A percentile compares a stretch with the other conserved stretches of the same genome.
phyloP scores from a whole-genome alignment of 2,888 invertebrate species.

The Tenthredo scrophulariae region DNA sequence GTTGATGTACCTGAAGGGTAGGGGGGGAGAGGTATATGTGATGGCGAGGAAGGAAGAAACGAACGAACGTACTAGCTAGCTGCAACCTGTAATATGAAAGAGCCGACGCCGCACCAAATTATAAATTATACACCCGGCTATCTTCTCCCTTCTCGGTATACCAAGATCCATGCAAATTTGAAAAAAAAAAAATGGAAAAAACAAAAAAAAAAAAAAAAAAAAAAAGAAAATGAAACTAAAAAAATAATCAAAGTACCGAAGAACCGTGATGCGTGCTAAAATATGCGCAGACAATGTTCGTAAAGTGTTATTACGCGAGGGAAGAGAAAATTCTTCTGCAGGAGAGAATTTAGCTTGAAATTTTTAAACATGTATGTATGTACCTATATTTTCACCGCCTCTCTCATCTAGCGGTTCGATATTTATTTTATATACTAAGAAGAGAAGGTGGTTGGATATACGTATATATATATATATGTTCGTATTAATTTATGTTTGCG shows the following conservation, averaged over 20 bases:
- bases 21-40: neutral
- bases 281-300: neutral
- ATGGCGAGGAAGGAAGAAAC: neutral
- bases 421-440: neutral
- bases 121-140: conserved; percentile 49
- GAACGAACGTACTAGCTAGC: conserved; percentile 6
- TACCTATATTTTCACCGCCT: neutral
- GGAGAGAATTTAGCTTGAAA: conserved; percentile 2
- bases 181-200: neutral
- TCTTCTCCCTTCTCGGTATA: neutral
- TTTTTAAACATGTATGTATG: conserved; percentile 1
- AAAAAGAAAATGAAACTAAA: neutral
- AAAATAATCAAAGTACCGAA: conserved; percentile 9
- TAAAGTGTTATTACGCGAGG: conserved; percentile 15
- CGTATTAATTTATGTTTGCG: neutral
- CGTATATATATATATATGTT: neutral
- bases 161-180: neutral
- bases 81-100: conserved; percentile 50
- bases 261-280: conserved; percentile 23
- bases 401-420: neutral
- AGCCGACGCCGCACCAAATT: conserved; percentile 51
- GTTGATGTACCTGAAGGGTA: neutral
- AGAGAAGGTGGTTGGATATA: neutral
- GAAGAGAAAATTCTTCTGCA: neutral
- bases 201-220: neutral